Evolutionary conservation across 92 coral and sea anemone genomes (phyloP).

Genomic region (Pocillopora grandis): DNA sequence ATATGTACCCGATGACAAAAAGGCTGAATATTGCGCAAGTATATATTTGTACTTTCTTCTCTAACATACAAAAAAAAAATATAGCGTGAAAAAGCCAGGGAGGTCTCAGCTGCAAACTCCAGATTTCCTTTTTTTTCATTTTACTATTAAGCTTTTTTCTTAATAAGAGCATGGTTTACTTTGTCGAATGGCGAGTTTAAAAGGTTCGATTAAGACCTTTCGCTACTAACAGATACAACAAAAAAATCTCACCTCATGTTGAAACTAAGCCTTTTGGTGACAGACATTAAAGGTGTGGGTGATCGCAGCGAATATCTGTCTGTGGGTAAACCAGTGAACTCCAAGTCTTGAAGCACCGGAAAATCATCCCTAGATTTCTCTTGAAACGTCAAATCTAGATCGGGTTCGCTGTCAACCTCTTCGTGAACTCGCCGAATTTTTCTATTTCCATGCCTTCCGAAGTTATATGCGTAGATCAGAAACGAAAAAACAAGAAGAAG

Average conservation of each 20-base stretch:
- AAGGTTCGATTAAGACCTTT: too few species aligned
- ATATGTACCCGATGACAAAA: too few species aligned
- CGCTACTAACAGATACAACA: background rate
- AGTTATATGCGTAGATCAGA: conserved; percentile 39
- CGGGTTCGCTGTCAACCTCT: background rate
- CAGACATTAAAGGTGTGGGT: conserved; percentile 34
- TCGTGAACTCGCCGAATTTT: background rate
- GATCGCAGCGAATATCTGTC: conserved; percentile 26
- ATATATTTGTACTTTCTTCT: too few species aligned
- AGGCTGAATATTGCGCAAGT: too few species aligned
- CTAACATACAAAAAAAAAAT: too few species aligned
- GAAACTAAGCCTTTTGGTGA: conserved; percentile 31
- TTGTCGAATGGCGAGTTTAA: too few species aligned
- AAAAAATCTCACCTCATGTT: conserved; percentile 18
- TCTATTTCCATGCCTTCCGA: conserved; percentile 5
- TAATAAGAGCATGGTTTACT: too few species aligned
- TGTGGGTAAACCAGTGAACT: conserved; percentile 31
- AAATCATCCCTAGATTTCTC: conserved; percentile 10
- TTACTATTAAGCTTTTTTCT: too few species aligned
- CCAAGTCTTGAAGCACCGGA: conserved; percentile 26
- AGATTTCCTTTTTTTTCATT: too few species aligned
- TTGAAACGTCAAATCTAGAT: conserved; percentile 11
- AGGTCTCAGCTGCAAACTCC: too few species aligned
- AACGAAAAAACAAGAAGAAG: conserved; percentile 44
- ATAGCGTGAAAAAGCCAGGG: too few species aligned